Evolutionary conservation across 2,888 invertebrate species (phyloP).

Genomic region (Mallateleia sp.): DNA sequence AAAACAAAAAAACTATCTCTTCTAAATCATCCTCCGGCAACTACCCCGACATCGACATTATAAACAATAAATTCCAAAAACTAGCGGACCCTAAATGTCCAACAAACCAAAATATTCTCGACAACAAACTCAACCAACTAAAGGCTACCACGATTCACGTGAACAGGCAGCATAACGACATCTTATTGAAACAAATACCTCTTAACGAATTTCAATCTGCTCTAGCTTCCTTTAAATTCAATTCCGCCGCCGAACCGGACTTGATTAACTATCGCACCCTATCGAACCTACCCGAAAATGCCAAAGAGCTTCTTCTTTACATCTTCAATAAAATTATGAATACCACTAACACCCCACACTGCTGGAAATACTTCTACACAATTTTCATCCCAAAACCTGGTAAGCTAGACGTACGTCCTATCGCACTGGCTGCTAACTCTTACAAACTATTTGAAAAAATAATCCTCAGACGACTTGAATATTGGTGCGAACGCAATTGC

Average conservation of each 20-base stretch:
- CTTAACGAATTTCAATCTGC: too few relatives aligned
- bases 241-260: too few relatives aligned
- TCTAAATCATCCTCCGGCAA: not conserved
- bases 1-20: constrained; percentile 1
- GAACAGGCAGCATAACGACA: too few relatives aligned
- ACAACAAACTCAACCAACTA: not conserved
- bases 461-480: not conserved
- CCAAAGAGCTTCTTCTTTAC: not conserved
- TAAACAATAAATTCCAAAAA: not conserved
- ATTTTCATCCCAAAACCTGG: constrained; percentile 29
- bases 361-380: not conserved
- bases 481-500: constrained; percentile 14
- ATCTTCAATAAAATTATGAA: not conserved
- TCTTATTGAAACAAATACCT: too few relatives aligned
- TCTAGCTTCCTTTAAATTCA: too few relatives aligned
- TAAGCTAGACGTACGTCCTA: not conserved
- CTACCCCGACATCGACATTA: not conserved
- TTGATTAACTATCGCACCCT: too few relatives aligned
- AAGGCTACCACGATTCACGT: too few relatives aligned
- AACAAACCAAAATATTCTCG: not conserved
- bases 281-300: too few relatives aligned
- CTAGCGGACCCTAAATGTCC: not conserved
- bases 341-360: not conserved
- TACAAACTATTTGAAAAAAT: constrained; percentile 31
- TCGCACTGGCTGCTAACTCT: not conserved